Conservation (phyloP, 2,888 invertebrate species). For the Falcaria lacertinaria region DNA sequence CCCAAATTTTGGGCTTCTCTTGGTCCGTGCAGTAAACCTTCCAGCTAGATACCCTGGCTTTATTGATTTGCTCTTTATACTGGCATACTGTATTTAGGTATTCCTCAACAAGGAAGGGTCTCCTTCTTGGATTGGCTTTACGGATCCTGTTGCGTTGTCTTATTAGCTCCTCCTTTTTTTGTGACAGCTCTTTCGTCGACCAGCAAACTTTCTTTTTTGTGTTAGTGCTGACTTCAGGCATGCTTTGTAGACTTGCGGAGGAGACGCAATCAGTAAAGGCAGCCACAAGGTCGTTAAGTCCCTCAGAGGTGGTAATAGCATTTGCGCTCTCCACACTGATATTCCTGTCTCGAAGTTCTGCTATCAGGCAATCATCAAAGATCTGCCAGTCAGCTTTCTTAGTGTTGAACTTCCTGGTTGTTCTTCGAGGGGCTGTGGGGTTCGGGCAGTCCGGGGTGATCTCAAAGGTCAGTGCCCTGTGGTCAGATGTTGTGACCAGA, state of each 20-base stretch:
- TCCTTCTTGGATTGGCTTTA: slow-evolving; percentile 2
- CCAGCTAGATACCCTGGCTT: slow-evolving; percentile 6
- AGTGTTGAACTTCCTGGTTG: slow-evolving; percentile 5
- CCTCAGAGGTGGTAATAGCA: no score
- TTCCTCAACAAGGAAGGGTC: slow-evolving; percentile 1
- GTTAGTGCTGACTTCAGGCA: neutral
- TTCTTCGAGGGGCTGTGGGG: neutral
- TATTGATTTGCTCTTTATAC: neutral
- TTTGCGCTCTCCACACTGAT: neutral
- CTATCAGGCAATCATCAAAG: neutral
- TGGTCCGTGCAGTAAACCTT: slow-evolving; percentile 12
- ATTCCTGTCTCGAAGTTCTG: neutral
- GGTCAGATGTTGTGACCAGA: slow-evolving; percentile 13
- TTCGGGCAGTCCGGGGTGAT: neutral
- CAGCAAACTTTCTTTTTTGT: slow-evolving; percentile 2
- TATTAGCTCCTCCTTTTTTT: neutral
- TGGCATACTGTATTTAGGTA: slow-evolving; percentile 4
- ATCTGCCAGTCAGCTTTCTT: slow-evolving; percentile 5
- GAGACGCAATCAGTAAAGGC: neutral
- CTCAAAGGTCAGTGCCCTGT: slow-evolving; percentile 10
- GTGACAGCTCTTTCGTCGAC: slow-evolving; percentile 4
- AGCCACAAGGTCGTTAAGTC: neutral
- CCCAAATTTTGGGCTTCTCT: slow-evolving; percentile 11
- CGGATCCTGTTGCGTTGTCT: slow-evolving; percentile 1
- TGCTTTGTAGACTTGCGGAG: neutral